Base-by-base conservation (phyloP, 2,797 vertebrate genomes). In the Bufotes viridis region DNA sequence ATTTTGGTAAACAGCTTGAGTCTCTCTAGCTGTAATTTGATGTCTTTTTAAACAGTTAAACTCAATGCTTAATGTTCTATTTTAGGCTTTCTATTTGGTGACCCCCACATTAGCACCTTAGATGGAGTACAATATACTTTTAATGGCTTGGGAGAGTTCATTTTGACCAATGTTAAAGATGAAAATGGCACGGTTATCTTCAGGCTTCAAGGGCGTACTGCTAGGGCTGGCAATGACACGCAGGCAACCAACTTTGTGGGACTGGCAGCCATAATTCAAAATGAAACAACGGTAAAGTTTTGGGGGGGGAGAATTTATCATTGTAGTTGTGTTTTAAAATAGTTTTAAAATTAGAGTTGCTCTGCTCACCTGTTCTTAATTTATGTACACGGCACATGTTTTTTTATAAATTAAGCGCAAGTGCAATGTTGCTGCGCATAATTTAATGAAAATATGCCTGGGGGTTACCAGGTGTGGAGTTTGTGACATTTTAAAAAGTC, bases 51-150 rank as follows among this genome's bases (percentile, higher is more conserved):
- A 14, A 83, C 26, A 11, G 2, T 75, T 11, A n/a, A n/a, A 42
- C 12, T 22, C 22, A 70, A 22, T 55, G 26, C n/a, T 12, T 70
- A 69, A 12, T 42, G 70, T 74, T 57, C 15, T 70, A 7, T 88
- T 78, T 3, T 34, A 91, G 90, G 85, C 24, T 51, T n/a, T 4
- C 15, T 88, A 13, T 67, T 22, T 88, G 90, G 90, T 42, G 90
- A 91, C 49, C 90, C 90, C 12, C 90, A 91, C 58, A 88, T 91
- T 14, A 84, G 12, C 29, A 90, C 90, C 61, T 15, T 91, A 2
- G 90, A 91, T 88, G 90, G 69, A 49, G 74, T 90, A 26, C 7
- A 84, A 26, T 91, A 90, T 58, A 91, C 90, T 26, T 91, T 91
- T 51, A 91, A 91, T 78, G 90, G 90, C 12, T 81, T 90, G 53